Conservation (phyloP, 2,113 vertebrate species). For the Jacana jacana region DNA sequence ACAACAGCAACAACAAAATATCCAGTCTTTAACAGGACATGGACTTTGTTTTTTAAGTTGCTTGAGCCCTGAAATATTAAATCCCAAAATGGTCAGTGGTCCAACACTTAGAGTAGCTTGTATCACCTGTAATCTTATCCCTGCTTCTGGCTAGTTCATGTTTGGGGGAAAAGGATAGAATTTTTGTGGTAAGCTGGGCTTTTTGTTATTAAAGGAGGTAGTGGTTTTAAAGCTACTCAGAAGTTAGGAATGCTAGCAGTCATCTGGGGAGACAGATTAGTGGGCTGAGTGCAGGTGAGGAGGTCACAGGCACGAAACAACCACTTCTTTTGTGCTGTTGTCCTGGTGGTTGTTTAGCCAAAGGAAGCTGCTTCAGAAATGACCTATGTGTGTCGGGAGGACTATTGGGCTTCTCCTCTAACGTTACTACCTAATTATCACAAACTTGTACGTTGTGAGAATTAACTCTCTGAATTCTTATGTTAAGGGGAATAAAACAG, state of each 20-base stretch:
- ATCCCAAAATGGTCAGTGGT: neutral
- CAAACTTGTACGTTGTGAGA: neutral
- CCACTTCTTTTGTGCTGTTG: neutral
- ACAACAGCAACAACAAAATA: neutral
- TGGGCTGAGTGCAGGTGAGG: neutral
- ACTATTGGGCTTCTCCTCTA: neutral
- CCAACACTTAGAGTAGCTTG: neutral
- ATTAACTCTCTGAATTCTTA: neutral
- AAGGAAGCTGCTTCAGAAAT: neutral
- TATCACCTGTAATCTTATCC: neutral
- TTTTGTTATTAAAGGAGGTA: neutral
- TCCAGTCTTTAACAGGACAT: neutral
- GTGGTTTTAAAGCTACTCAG: constrained; percentile 10
- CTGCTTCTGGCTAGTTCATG: neutral
- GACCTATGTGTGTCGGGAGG: neutral
- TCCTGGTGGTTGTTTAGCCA: neutral
- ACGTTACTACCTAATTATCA: neutral
- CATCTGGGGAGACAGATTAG: constrained; percentile 4
- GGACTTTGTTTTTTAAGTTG: neutral
- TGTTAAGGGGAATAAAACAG: neutral
- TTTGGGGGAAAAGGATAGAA: neutral
- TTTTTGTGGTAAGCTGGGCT: constrained; percentile 26
- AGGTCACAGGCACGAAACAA: neutral
- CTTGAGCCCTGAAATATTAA: neutral
- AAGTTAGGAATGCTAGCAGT: constrained; percentile 26